Conservation (phyloP, 2,797 vertebrate genomes). For the Parauchenoglanis ngamensis region DNA sequence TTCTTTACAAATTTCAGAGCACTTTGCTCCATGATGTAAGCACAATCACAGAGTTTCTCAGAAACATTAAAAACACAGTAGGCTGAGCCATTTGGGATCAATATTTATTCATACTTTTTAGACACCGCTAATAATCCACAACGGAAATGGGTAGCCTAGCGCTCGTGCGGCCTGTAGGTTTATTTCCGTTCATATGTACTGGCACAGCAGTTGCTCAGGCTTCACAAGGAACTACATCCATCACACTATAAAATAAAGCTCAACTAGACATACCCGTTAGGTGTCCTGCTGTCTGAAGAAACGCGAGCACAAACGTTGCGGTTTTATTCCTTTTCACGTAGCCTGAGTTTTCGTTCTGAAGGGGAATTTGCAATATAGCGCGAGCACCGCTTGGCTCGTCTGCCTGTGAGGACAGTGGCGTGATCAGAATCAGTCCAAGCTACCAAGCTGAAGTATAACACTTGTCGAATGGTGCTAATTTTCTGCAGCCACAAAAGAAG, state of each 20-base stretch:
- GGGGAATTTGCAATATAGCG: slow-evolving; percentile 48
- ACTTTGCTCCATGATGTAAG: slow-evolving; percentile 47
- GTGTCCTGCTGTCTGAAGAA: background rate
- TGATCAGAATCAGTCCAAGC: slow-evolving; percentile 30
- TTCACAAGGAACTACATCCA: slow-evolving; percentile 8
- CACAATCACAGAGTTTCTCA: slow-evolving; percentile 50
- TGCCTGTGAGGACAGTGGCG: slow-evolving; percentile 24
- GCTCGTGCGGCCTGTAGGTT: background rate
- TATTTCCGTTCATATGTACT: background rate
- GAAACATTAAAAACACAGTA: slow-evolving; percentile 21
- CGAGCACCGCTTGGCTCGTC: slow-evolving; percentile 22
- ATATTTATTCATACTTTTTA: slow-evolving; percentile 17
- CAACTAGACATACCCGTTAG: background rate
- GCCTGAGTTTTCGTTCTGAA: slow-evolving; percentile 68
- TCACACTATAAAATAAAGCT: slow-evolving; percentile 23
- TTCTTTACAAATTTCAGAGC: slow-evolving; percentile 32
- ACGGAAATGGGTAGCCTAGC: background rate
- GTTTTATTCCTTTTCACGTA: background rate
- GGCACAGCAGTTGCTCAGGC: slow-evolving; percentile 22
- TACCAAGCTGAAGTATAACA: slow-evolving; percentile 40
- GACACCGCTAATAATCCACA: background rate
- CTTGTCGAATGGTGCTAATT: slow-evolving; percentile 52
- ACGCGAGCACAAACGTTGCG: slow-evolving; percentile 55
- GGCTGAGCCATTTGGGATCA: slow-evolving; percentile 35
- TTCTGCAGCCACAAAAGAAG: slow-evolving; percentile 51